A percentile compares a stretch with the other conserved stretches of the same genome.
Conservation (phyloP, 1,140 invertebrate genomes). For the Euschistus heros region DNA sequence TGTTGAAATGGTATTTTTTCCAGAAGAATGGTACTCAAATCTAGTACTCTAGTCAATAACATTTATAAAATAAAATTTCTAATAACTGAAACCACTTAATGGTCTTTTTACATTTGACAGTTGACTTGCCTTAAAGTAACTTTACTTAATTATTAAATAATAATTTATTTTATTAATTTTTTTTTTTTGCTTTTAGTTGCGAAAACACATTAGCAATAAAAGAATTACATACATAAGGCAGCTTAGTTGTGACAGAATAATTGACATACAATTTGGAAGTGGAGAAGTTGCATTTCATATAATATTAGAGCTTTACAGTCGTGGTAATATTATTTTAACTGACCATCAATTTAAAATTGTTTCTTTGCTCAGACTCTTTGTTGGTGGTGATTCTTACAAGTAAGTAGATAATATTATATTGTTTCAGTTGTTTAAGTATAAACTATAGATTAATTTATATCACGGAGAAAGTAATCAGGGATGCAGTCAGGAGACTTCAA, state of each 20-base stretch:
- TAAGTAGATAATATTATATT: constrained; percentile 31
- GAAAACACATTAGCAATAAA: constrained; percentile 96
- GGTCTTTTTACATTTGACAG: not conserved
- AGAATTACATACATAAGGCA: constrained; percentile 77
- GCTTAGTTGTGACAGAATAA: constrained; percentile 76
- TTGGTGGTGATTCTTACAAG: constrained; percentile 83
- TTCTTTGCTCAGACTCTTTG: constrained; percentile 85
- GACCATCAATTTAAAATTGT: constrained; percentile 86
- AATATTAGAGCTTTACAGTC: constrained; percentile 92
- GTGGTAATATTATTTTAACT: constrained; percentile 92
- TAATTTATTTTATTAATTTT: constrained; percentile 19
- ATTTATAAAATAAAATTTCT: constrained; percentile 1
- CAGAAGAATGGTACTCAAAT: not conserved
- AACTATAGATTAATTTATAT: not conserved
- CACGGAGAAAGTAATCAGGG: too few species aligned
- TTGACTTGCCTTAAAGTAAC: not conserved
- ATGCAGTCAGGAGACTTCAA: too few species aligned
- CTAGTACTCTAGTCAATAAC: not conserved
- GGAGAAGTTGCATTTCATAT: constrained; percentile 92
- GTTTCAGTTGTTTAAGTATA: too few species aligned
- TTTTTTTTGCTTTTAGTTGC: constrained; percentile 47
- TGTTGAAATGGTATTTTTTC: too few species aligned
- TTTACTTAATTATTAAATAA: constrained; percentile 17
- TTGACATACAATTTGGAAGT: constrained; percentile 89
- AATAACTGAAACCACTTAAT: constrained; percentile 22